These are phyloP conservation scores for Trissonchulus sp. DNA, from an alignment of 2,888 invertebrate genomes.

Conservation along the genomic window DNA sequence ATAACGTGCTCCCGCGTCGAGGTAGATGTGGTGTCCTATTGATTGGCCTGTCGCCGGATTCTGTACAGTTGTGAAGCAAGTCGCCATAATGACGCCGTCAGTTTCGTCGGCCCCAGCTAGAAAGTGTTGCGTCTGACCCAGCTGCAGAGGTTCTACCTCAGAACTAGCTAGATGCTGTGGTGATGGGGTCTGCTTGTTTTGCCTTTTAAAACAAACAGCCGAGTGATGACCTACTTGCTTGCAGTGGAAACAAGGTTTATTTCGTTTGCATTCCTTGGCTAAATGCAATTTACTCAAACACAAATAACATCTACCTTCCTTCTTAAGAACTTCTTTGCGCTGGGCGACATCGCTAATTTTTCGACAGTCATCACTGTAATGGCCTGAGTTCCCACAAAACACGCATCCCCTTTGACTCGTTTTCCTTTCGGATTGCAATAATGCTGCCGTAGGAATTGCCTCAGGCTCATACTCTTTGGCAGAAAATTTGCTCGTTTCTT, in stretches of 20 bases:
- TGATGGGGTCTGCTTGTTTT: too few species aligned
- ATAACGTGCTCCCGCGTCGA: too few species aligned
- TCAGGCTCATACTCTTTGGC: background rate
- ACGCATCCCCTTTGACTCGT: background rate
- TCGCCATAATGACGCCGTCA: too few species aligned
- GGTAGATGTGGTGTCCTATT: background rate
- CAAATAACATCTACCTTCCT: background rate
- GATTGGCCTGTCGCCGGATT: background rate
- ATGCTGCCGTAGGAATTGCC: background rate
- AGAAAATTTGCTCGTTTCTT: background rate
- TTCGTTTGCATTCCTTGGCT: conserved; percentile 5
- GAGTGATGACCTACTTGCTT: conserved; percentile 1
- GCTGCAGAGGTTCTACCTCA: too few species aligned
- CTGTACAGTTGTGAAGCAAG: background rate
- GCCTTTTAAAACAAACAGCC: too few species aligned
- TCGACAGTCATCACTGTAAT: conserved; percentile 11
- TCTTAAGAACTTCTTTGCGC: background rate
- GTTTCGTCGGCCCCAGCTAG: background rate
- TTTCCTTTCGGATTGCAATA: background rate
- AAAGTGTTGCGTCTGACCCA: background rate
- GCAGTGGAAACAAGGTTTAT: conserved; percentile 1
- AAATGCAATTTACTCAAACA: conserved; percentile 1
- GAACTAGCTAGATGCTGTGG: too few species aligned
- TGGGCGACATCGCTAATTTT: background rate
- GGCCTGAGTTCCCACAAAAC: background rate